phyloP scores from a whole-genome alignment of 2,888 invertebrate genomes.

The Acronicta alni region DNA sequence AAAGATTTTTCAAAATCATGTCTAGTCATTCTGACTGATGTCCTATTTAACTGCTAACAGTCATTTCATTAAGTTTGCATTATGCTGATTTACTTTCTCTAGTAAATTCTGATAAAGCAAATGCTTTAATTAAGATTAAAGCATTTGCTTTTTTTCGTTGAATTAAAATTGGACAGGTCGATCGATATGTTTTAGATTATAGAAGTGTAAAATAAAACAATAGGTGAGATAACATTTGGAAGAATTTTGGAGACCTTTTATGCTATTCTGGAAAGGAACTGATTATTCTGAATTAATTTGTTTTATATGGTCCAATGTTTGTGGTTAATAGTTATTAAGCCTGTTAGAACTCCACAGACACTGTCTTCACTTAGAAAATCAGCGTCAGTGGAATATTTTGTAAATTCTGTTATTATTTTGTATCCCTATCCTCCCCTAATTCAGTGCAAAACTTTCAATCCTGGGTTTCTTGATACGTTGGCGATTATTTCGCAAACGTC shows the following conservation, averaged over 20 bases:
- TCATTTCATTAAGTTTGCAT: constrained; percentile 57
- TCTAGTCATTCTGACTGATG: constrained; percentile 56
- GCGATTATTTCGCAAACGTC: too few species aligned
- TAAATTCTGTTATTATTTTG: too few species aligned
- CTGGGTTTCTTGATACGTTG: too few species aligned
- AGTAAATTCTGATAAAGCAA: constrained; percentile 36
- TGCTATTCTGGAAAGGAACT: neutral
- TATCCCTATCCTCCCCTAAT: too few species aligned
- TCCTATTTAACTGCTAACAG: constrained; percentile 53
- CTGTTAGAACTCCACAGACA: too few species aligned
- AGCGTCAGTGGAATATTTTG: too few species aligned
- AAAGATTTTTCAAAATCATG: constrained; percentile 14
- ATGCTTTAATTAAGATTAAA: constrained; percentile 48
- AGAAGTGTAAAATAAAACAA: neutral
- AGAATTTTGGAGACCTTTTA: neutral
- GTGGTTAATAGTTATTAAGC: too few species aligned
- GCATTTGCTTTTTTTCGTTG: constrained; percentile 9
- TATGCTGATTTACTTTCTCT: constrained; percentile 59
- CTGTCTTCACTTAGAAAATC: too few species aligned
- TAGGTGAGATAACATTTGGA: neutral
- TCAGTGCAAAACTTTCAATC: too few species aligned
- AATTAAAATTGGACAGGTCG: constrained; percentile 23
- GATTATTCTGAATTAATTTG: neutral
- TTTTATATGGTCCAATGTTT: too few species aligned
- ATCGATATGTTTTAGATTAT: constrained; percentile 3